These are phyloP conservation scores for Pentalonia nigronervosa DNA, from an alignment of 1,140 invertebrate species.

Conservation along the genomic window DNA sequence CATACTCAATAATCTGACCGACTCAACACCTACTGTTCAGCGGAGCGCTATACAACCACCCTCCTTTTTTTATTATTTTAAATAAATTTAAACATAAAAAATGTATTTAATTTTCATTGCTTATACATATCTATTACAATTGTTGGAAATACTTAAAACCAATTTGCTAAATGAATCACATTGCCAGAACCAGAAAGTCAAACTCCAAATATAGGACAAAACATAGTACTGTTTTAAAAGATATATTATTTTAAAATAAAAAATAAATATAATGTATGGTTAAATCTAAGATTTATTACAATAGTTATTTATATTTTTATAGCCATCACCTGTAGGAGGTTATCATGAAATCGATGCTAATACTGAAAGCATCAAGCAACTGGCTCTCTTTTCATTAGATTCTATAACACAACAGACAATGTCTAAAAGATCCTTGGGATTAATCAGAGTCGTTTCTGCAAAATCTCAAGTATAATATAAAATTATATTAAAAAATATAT, in stretches of 20 bases:
- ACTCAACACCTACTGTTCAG: no score
- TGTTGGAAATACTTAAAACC: not conserved
- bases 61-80: no score
- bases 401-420: slow-evolving; percentile 55
- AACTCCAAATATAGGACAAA: not conserved
- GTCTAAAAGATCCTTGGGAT: slow-evolving; percentile 47
- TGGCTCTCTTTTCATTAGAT: slow-evolving; percentile 36
- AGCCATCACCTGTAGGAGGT: slow-evolving; percentile 28
- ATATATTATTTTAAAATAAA: not conserved
- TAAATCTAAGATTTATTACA: not conserved
- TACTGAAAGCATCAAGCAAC: not conserved
- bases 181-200: not conserved
- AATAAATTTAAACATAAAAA: not conserved
- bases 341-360: not conserved
- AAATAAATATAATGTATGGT: not conserved
- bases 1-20: no score
- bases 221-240: not conserved
- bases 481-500: not conserved
- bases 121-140: not conserved
- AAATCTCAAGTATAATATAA: slow-evolving; percentile 42
- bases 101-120: not conserved
- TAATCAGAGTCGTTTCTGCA: slow-evolving; percentile 27
- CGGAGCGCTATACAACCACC: no score
- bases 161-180: not conserved
- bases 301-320: not conserved